Base-by-base conservation (phyloP, 2,113 vertebrate species). In the Tragelaphus buxtoni region DNA sequence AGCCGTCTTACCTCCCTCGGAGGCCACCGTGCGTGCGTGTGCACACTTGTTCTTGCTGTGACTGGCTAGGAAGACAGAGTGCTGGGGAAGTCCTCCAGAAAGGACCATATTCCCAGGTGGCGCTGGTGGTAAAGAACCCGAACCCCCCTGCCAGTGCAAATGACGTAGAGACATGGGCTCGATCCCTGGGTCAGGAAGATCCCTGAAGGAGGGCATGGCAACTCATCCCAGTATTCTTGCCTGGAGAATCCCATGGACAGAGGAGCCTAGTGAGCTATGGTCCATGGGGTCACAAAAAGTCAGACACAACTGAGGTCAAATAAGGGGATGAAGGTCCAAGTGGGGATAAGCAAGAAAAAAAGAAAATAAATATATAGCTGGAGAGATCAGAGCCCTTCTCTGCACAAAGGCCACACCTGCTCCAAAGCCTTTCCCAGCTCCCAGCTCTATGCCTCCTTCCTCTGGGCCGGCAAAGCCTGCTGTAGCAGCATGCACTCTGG, bases 401-500 rank as follows among this genome's bases (percentile, higher is more conserved):
- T 22, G n/a, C 24, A 9, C 58, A 32, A n/a, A 74, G 35, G 58
- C 53, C 24, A 11, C n/a, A 30, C 9, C 20, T 45, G 47, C 22
- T n/a, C 76, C 0, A 0, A 32, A 60, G 49, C 30, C 28, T 0
- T 55, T 39, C 32, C 35, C 35, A 28, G 22, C 1, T 28, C 26
- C 6, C 20, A 30, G 28, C 5, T 56, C 65, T 24, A 30, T 3
- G 9, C 13, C 18, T 24, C 22, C 20, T 32, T 11, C 11, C 77
- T 35, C 56, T 14, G 69, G 39, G 61, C 55, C 69, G 0, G 0
- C 14, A 11, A 18, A 39, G 35, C n/a, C 18, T 12, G 3, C 16
- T 0, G 4, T 1, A 39, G 51, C 30, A 63, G 74, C 4, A 18
- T 30, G 10, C 4, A 5, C 0, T 2, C 39, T 5, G 5, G 5